Conservation (phyloP, 2,797 vertebrate genomes). For the Myoxocephalus aenaeus region DNA sequence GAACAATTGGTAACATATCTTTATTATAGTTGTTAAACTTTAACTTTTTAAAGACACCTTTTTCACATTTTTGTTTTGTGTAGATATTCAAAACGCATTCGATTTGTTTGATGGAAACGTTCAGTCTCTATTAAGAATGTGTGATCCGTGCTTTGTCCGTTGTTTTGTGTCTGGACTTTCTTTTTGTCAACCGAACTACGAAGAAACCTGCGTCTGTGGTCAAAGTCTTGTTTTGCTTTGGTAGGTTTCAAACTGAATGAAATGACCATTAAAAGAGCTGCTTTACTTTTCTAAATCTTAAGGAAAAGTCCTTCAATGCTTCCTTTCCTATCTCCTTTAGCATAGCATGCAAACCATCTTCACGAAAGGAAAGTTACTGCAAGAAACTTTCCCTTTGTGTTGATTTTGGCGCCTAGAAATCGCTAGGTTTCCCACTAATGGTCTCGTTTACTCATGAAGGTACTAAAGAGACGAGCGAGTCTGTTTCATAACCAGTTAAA, state of each 20-base stretch:
- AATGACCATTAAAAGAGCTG: no score
- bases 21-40: not conserved
- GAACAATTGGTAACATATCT: not conserved
- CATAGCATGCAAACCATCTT: not conserved
- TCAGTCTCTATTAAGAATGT: not conserved
- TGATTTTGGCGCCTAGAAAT: no score
- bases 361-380: not conserved
- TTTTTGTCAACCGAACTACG: no score
- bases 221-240: no score
- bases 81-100: not conserved
- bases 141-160: no score
- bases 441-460: not conserved
- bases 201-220: no score
- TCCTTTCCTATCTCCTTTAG: not conserved
- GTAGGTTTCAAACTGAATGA: no score
- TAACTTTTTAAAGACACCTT: no score
- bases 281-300: not conserved
- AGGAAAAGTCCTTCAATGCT: not conserved
- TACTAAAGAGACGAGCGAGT: not conserved
- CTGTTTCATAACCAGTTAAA: no score
- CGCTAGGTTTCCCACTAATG: not conserved
- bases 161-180: no score
- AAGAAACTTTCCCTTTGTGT: not conserved
- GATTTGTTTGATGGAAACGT: not conserved
- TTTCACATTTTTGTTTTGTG: not conserved